A percentile compares a stretch with the other conserved stretches of the same genome.
phyloP scores from a whole-genome alignment of 2,797 vertebrate genomes.

The Hydrophis major region DNA sequence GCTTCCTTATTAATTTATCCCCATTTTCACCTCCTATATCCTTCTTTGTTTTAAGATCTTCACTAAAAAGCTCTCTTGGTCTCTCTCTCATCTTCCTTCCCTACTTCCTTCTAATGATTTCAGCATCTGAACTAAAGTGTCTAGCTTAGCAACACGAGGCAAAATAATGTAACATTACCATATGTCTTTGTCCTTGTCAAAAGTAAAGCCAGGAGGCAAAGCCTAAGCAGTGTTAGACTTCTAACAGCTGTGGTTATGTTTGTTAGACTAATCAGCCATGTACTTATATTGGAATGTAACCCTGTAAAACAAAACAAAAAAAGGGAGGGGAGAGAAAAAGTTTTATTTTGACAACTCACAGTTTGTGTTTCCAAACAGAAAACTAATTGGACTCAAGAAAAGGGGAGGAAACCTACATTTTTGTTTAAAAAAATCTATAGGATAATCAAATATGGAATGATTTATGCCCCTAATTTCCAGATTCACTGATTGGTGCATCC shows the following conservation, averaged over 20 bases:
- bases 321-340: background rate
- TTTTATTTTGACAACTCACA: constrained; percentile 77
- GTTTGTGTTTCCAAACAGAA: constrained; percentile 55
- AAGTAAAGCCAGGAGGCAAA: constrained; percentile 61
- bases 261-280: constrained; percentile 80
- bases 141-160: constrained; percentile 48
- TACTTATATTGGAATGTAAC: constrained; percentile 84
- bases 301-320: constrained; percentile 45
- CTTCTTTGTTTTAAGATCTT: background rate
- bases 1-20: background rate
- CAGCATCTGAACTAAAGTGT: constrained; percentile 58
- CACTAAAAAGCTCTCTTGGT: background rate
- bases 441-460: constrained; percentile 29
- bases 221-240: constrained; percentile 74
- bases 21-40: background rate
- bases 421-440: constrained; percentile 30
- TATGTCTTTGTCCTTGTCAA: constrained; percentile 64
- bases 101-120: constrained; percentile 42
- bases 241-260: constrained; percentile 79
- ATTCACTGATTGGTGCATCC: constrained; percentile 14
- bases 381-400: constrained; percentile 57
- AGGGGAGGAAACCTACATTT: constrained; percentile 4
- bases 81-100: background rate
- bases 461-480: constrained; percentile 25
- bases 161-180: constrained; percentile 68